Evolutionary conservation across 2,888 invertebrate genomes (phyloP), one percentile per base, ranked within the genome.

Genomic region (Phengaris alcon): DNA sequence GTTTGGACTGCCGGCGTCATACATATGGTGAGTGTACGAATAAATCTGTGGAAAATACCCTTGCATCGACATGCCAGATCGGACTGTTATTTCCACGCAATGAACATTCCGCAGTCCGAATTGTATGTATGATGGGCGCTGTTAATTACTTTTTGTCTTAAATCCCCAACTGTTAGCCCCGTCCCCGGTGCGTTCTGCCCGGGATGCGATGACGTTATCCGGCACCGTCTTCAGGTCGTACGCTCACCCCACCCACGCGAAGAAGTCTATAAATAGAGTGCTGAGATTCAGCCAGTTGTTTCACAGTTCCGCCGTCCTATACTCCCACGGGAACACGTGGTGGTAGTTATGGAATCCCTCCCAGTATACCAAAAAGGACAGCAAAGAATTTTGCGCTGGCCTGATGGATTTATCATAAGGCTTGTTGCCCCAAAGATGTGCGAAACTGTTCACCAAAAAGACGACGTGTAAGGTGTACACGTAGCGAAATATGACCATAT

Each of bases 401-500:
- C 78, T 73, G 2, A 88, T 85, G 54, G 76, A 79, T 78, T 82
- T 85, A 74, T 95, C 91, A 77, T 93, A 93, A 6, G 93, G 91
- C 72, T 86, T 89, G 76, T 84, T 85, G 0, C 93, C 93, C 84
- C 87, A 90, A 44, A 88, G 81, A 82, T 96, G 96, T 8, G 95
- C 95, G 10, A 94, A 94, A 80, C 95, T 95, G 88, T 96, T 96
- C n/a, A 96, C 95, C 22, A 94, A 86, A 94, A 95, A 96, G 12
- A 83, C 82, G 2, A 8, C 74, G 85, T 96, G 94, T n/a, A 96
- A 89, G n/a, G 91, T 91, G 76, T 91, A 82, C 10, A 90, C 87
- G 85, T 95, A 95, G 10, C 95, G 90, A 22, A 95, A 81, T 64
- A 93, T 86, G 5, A 83, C 81, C 0, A 89, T 81, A 77, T 87